Percentiles rank a stretch among this genome's conserved stretches.
phyloP scores from a whole-genome alignment of 2,113 vertebrate genomes.

The Pipa parva region DNA sequence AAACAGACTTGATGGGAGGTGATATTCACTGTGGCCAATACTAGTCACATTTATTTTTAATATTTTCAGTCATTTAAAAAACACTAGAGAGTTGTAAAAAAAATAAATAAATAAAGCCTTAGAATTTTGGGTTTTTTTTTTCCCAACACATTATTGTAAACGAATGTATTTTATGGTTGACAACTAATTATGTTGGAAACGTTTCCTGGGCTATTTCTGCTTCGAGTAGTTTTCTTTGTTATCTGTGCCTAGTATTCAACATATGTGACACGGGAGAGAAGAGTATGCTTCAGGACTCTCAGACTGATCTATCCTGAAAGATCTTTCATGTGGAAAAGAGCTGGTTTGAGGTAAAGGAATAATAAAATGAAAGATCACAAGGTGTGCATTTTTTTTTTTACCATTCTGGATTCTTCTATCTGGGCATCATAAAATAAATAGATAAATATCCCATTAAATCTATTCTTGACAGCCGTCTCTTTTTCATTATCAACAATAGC shows the following conservation, averaged over 20 bases:
- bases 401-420: too few relatives aligned
- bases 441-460: conserved; percentile 29
- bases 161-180: not conserved
- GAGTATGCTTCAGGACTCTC: conserved; percentile 4
- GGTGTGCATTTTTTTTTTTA: conserved; percentile 19
- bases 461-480: not conserved
- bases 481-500: conserved; percentile 33
- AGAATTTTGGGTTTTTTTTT: not conserved
- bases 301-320: conserved; percentile 19
- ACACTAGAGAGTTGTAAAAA: not conserved
- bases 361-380: not conserved
- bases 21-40: not conserved
- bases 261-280: conserved; percentile 5
- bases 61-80: not conserved
- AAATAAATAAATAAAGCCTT: not conserved
- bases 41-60: not conserved
- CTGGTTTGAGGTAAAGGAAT: conserved; percentile 18
- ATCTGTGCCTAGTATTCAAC: conserved; percentile 1
- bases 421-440: not conserved
- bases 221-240: conserved; percentile 5
- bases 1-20: conserved; percentile 15
- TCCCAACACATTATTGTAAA: not conserved
- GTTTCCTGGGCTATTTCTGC: not conserved
- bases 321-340: conserved; percentile 16
- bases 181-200: conserved; percentile 12